Evolutionary conservation across 2,888 invertebrate species (phyloP), one percentile per base, ranked within the genome.

Genomic region (Epirrita christyi): DNA sequence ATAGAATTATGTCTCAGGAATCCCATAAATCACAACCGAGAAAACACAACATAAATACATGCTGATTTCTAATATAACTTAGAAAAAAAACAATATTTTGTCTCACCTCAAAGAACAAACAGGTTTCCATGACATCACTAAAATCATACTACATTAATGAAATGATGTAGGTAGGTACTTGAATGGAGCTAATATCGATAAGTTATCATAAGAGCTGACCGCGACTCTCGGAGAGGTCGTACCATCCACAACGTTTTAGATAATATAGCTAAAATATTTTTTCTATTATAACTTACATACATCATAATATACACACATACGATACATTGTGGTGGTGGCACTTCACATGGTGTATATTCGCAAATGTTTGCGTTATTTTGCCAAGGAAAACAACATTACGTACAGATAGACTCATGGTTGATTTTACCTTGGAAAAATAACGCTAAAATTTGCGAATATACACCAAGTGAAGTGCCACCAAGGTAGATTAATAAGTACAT

Each of bases 181-280:
- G 61, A 54, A 48, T 64, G 59, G 51, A 55, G 54, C 63, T 64
- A 49, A 55, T 55, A 75, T 75, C 69, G 72, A 81, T 82, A 80
- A 73, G 59, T 78, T 85, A 86, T 87, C 87, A 66, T 57, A 53
- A 61, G 68, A 69, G 52, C 65, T 82, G 75, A 73, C 77, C 78
- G 73, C 63, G 32, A 46, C 36, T 46, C 45, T 47, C 43, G n/a
- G 11, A 51, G 28, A 59, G 59, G 59, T 59, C 59, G 55, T 47
- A 36, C 10, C 15, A 48, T 40, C 21, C 21, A 21, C 21, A 21
- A 21, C 4, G 21, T 21, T 21, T 21, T 21, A 21, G 21, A 4
- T 21, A 21, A 3, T 21, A 4, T 21, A 21, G 2, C 21, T 21
- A 21, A 21, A 21, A 21, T 21, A 21, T 21, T 21, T 21, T 21